Conservation (phyloP, 2,113 vertebrate species). For the Colius striatus region DNA sequence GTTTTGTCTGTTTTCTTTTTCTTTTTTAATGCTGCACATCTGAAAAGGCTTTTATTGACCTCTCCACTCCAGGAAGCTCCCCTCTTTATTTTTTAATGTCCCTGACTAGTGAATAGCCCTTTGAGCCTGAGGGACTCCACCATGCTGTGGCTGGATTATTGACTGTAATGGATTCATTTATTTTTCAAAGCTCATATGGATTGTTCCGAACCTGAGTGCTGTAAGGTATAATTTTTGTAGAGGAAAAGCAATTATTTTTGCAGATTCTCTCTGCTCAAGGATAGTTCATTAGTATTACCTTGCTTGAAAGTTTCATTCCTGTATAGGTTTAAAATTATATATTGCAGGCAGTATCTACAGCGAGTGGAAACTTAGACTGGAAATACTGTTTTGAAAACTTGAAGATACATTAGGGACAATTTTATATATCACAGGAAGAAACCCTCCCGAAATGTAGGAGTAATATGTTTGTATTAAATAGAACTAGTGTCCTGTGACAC, state of each 20-base stretch:
- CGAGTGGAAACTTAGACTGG: neutral
- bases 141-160: neutral
- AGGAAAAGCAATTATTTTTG: constrained; percentile 6
- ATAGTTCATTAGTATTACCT: neutral
- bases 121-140: neutral
- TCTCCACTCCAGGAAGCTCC: neutral
- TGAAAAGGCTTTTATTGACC: constrained; percentile 2
- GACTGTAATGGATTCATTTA: neutral
- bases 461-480: constrained; percentile 21
- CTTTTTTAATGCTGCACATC: neutral
- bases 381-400: constrained; percentile 30
- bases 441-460: neutral
- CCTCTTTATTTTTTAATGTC: neutral
- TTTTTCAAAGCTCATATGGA: neutral
- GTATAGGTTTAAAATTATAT: neutral
- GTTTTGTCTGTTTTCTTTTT: neutral
- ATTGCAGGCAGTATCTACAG: neutral
- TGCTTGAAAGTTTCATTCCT: neutral
- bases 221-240: neutral
- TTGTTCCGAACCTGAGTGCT: neutral
- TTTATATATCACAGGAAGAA: constrained; percentile 21
- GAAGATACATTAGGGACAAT: neutral
- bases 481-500: constrained; percentile 1
- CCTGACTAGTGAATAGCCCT: neutral
- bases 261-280: neutral